Evolutionary conservation across 1,140 invertebrate species (phyloP), one percentile per base, ranked within the genome.

Genomic region (Aphidius ervi): DNA sequence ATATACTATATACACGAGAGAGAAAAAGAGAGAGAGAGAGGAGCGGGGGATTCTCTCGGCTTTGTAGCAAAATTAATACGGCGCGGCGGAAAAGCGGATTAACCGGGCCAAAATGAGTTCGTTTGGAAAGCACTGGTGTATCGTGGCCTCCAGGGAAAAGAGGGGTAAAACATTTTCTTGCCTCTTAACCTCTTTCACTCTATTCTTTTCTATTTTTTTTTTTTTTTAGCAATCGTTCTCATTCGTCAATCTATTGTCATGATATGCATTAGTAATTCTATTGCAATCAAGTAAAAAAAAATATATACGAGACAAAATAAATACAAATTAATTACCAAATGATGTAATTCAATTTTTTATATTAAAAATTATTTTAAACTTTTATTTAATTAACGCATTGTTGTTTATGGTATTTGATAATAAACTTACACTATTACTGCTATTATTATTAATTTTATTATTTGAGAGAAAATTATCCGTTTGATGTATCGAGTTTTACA

Each of bases 21-120:
- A 48, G 7, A 43, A 10, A 45, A 39, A 42, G 43, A 20, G 6
- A 37, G 46, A 10, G 43, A 47, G 46, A 55, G 39, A 43, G 49
- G 16, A 45, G 31, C 49, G 56, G 16, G 8, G 16, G 16, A 31
- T 1, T 31, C 50, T 50, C 58, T 50, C 48, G 37, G 59, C 59
- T 65, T 65, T 62, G 63, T 62, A 46, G 53, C 43, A 59, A 65
- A 65, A 65, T 65, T 65, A 65, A 62, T 65, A 65, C 63, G 61
- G 53, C 58, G 56, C 46, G 48, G 60, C 53, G 61, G 63, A 60
- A 65, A 65, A 65, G 63, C 63, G 63, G 63, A 65, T 65, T 65
- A 65, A 56, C 63, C 56, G 53, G 40, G 49, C 42, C 42, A 56
- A 56, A 62, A 62, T 62, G 58, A 60, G 48, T 62, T 62, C 63